phyloP scores from a whole-genome alignment of 1,140 invertebrate genomes.

The Phymorhynchus buccinoides region DNA sequence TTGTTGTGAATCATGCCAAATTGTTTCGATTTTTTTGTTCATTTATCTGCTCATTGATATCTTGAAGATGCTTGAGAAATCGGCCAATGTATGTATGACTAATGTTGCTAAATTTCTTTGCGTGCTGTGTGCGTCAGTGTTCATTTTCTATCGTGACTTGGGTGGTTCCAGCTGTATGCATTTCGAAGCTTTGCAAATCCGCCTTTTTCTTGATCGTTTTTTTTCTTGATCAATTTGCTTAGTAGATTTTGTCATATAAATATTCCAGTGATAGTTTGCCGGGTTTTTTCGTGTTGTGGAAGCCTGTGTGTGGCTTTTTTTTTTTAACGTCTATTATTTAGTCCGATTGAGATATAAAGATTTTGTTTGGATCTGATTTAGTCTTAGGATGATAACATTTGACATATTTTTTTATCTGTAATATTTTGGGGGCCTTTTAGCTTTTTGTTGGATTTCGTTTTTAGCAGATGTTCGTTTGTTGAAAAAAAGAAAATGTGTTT shows the following conservation, averaged over 20 bases:
- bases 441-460: no score
- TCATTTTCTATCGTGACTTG: no score
- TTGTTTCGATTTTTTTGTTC: no score
- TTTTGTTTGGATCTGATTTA: neutral
- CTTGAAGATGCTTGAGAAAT: no score
- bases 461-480: no score
- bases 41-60: no score
- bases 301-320: neutral
- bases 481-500: no score
- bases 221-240: neutral
- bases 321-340: neutral
- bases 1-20: no score
- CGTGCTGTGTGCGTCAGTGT: neutral
- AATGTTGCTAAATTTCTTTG: neutral
- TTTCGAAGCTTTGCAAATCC: neutral
- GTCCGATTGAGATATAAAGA: neutral
- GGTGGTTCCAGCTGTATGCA: neutral
- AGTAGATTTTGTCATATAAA: no score
- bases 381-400: neutral
- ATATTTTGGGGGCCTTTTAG: no score
- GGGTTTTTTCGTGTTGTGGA: neutral
- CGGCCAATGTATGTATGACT: neutral
- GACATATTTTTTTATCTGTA: no score
- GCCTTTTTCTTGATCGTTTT: neutral
- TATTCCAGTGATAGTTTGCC: neutral